These are phyloP conservation scores for Kryptolebias ocellatus DNA, from an alignment of 2,797 vertebrate species.

Conservation along the genomic window DNA sequence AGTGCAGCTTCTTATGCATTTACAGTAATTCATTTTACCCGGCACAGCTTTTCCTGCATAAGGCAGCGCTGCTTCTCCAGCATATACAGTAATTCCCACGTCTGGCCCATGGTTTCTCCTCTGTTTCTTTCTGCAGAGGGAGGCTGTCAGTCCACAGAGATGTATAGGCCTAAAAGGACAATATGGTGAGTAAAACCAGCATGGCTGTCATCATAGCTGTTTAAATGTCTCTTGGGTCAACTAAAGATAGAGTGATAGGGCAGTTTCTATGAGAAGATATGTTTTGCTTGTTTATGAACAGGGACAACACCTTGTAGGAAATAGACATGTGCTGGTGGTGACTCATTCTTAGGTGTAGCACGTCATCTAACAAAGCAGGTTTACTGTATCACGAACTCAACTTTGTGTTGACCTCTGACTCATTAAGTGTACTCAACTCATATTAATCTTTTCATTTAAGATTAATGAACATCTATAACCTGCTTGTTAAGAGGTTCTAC, in stretches of 20 bases:
- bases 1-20: too few species aligned
- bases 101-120: too few species aligned
- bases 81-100: too few species aligned
- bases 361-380: neutral
- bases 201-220: too few species aligned
- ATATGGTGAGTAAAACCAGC: too few species aligned
- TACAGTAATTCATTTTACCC: too few species aligned
- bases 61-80: too few species aligned
- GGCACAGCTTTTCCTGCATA: too few species aligned
- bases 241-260: neutral
- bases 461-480: neutral
- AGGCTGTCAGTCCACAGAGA: too few species aligned
- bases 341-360: slow-evolving; percentile 3
- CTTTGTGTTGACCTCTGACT: slow-evolving; percentile 13
- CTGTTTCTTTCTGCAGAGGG: too few species aligned
- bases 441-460: neutral
- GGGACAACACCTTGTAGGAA: neutral
- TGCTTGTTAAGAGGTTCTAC: slow-evolving; percentile 27
- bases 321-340: neutral
- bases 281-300: neutral
- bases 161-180: too few species aligned
- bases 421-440: neutral
- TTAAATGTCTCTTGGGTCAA: too few species aligned
- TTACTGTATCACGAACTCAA: neutral
- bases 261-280: neutral